Percentiles rank a stretch among this genome's conserved stretches.
phyloP scores from a whole-genome alignment of 2,113 vertebrate genomes.

The Myotis brandtii region DNA sequence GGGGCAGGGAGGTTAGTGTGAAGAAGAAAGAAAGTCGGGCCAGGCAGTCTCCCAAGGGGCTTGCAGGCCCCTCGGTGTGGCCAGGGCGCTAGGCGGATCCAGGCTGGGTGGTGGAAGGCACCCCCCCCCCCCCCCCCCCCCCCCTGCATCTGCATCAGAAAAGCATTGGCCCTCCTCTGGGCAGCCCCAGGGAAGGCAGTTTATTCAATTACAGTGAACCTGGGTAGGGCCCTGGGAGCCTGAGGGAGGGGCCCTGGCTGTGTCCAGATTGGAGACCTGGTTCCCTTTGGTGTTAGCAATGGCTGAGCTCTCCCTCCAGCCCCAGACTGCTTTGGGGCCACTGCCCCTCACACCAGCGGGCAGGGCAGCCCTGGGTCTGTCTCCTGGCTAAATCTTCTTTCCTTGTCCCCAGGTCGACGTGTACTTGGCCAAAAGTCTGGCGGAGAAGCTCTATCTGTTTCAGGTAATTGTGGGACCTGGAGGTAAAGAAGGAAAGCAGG shows the following conservation, averaged over 20 bases:
- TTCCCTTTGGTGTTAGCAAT: background rate
- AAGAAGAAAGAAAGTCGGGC: background rate
- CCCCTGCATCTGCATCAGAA: background rate
- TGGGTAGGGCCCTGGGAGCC: background rate
- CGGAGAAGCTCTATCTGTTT: conserved; percentile 97
- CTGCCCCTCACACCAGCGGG: fast-evolving
- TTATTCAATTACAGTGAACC: background rate
- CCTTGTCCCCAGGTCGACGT: conserved; percentile 92
- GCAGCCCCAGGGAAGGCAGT: background rate
- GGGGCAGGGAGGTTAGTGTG: background rate
- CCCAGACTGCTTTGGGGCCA: background rate
- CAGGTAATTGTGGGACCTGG: conserved; percentile 89
- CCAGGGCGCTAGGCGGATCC: fast-evolving
- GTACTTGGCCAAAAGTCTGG: conserved; percentile 96
- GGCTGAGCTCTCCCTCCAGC: background rate
- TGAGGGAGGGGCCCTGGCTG: background rate
- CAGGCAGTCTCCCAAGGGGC: background rate
- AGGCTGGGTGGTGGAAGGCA: background rate
- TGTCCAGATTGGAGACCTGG: background rate
- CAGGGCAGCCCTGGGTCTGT: background rate
- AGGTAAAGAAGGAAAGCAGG: background rate
- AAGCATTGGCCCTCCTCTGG: background rate
- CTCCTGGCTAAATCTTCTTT: conserved; percentile 31
- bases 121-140: too few relatives aligned
- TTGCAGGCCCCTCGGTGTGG: background rate